Evolutionary conservation across 1,140 invertebrate genomes (phyloP).

Genomic region (Diuraphis noxia): DNA sequence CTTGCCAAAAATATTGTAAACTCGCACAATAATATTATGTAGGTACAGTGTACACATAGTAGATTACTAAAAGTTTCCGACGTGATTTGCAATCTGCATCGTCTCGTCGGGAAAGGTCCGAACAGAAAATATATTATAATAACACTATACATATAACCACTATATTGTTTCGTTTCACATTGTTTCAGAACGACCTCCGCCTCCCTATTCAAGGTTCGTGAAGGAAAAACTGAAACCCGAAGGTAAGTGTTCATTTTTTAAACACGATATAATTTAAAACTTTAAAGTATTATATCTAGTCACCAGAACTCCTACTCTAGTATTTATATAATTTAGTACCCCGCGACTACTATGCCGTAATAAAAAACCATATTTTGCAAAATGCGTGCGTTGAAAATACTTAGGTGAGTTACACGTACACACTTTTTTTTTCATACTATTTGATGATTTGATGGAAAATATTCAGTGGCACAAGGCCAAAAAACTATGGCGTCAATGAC

Average conservation of each 20-base stretch:
- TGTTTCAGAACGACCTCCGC: conserved; percentile 51
- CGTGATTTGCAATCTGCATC: not conserved
- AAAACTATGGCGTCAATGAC: not conserved
- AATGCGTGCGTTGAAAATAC: not conserved
- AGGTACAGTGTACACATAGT: not conserved
- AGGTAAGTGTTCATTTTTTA: conserved; percentile 32
- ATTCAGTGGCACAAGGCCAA: conserved; percentile 31
- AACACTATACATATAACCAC: not conserved
- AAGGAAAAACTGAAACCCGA: conserved; percentile 52
- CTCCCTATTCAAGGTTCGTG: conserved; percentile 41
- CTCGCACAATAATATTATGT: not conserved
- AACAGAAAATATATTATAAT: not conserved
- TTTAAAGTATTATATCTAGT: not conserved
- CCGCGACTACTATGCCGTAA: not conserved
- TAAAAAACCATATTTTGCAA: not conserved
- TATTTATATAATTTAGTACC: not conserved
- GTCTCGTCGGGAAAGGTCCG: not conserved
- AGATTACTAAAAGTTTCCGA: not conserved
- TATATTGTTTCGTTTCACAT: conserved; percentile 18
- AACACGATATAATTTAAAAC: not conserved
- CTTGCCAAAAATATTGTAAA: not conserved
- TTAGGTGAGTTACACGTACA: not conserved
- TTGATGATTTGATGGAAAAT: not conserved
- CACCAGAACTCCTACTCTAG: not conserved
- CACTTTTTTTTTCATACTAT: not conserved